Evolutionary conservation across 2,888 invertebrate species (phyloP).

Genomic region (Ephialtes manifestator): DNA sequence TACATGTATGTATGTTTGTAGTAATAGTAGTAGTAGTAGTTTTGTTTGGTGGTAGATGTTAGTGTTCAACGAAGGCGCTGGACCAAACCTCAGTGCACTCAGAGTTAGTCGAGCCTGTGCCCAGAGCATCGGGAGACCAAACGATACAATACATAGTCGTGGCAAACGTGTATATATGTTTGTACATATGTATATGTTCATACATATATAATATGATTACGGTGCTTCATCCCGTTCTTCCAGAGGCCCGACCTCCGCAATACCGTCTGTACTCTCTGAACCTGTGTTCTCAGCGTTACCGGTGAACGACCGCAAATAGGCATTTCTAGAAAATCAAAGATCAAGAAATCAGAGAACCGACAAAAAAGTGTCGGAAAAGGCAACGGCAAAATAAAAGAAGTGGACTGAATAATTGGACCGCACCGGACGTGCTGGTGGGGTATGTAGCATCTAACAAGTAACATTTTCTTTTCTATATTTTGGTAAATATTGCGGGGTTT

Average conservation of each 20-base stretch:
- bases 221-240: constrained; percentile 25
- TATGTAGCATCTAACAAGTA: too few relatives aligned
- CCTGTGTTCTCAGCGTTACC: constrained; percentile 29
- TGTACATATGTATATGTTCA: background rate
- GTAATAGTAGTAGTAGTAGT: too few relatives aligned
- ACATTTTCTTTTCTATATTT: too few relatives aligned
- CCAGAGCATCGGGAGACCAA: constrained; percentile 20
- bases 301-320: constrained; percentile 15
- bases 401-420: background rate
- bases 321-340: background rate
- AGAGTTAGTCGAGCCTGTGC: constrained; percentile 21
- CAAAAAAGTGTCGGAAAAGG: constrained; percentile 5
- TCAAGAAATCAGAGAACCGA: constrained; percentile 7
- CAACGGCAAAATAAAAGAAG: background rate
- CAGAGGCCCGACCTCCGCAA: constrained; percentile 14
- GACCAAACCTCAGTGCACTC: constrained; percentile 44
- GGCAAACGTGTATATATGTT: background rate
- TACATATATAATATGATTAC: background rate
- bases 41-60: constrained; percentile 34
- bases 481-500: too few relatives aligned
- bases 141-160: constrained; percentile 1
- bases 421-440: background rate
- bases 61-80: background rate
- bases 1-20: background rate
- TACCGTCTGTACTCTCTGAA: background rate